Percentiles rank a stretch among this genome's conserved stretches.
Conservation (phyloP, 1,140 invertebrate species). For the Drosophila nannoptera region DNA sequence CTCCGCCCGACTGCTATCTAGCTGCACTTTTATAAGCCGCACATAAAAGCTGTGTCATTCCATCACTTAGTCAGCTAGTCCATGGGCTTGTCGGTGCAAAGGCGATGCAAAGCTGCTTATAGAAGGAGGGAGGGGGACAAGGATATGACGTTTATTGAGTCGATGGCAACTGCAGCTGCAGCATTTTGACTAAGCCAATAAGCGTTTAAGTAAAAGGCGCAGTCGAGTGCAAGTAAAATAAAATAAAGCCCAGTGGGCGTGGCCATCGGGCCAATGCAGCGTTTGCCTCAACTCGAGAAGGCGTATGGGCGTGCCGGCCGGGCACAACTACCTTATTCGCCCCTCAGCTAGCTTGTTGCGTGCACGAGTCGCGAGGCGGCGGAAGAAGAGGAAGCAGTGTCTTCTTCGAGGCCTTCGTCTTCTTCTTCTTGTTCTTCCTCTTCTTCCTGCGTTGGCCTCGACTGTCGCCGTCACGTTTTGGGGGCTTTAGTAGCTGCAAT, state of each 20-base stretch:
- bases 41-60: conserved; percentile 33
- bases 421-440: background rate
- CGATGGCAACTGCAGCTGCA: conserved; percentile 52
- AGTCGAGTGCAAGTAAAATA: conserved; percentile 50
- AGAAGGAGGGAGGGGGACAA: conserved; percentile 1
- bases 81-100: background rate
- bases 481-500: conserved; percentile 73
- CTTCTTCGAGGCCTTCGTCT: no score
- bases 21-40: conserved; percentile 21
- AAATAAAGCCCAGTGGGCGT: conserved; percentile 25
- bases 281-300: background rate
- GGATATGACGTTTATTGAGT: conserved; percentile 69
- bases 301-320: conserved; percentile 5
- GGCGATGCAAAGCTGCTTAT: conserved; percentile 55
- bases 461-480: conserved; percentile 74
- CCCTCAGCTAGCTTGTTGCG: conserved; percentile 47
- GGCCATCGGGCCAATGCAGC: conserved; percentile 30
- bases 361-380: conserved; percentile 23
- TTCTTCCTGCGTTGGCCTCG: background rate
- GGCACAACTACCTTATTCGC: conserved; percentile 2
- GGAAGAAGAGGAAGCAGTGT: no score
- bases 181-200: conserved; percentile 72
- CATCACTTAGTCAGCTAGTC: conserved; percentile 20
- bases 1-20: background rate
- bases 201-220: conserved; percentile 61